Evolutionary conservation across 2,888 invertebrate genomes (phyloP).

Genomic region (Caenorhabditis sulstoni): DNA sequence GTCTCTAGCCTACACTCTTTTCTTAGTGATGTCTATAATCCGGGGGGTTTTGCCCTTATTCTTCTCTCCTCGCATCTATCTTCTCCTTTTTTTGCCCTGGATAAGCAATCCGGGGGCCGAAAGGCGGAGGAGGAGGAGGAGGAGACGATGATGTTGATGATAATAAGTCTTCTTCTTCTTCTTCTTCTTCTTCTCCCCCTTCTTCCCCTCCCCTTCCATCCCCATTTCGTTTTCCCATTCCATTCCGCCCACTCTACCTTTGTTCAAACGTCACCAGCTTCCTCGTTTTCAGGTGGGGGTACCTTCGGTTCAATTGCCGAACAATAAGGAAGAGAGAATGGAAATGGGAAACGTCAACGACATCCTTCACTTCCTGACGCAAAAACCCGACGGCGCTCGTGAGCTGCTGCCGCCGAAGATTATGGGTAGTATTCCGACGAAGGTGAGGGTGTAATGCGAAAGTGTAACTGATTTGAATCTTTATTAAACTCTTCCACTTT

Average conservation of each 20-base stretch:
- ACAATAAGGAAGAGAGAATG: neutral
- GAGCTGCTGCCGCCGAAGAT: neutral
- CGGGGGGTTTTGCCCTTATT: neutral
- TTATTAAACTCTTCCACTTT: neutral
- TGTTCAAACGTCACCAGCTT: neutral
- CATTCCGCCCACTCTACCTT: no score
- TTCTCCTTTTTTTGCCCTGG: neutral
- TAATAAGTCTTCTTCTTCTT: neutral
- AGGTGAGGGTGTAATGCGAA: neutral
- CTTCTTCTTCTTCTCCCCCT: neutral
- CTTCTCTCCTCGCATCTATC: neutral
- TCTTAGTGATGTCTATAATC: neutral
- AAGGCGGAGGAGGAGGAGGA: neutral
- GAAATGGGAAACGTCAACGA: neutral
- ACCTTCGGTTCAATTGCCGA: neutral
- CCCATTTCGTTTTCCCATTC: neutral
- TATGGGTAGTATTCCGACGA: conserved; percentile 1
- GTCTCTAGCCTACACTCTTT: neutral
- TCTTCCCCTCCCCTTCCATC: neutral
- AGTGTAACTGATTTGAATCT: neutral
- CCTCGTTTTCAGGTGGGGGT: neutral
- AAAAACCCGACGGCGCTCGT: neutral
- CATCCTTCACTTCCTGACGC: neutral
- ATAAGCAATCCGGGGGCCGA: neutral
- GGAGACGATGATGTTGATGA: no score